phyloP scores from a whole-genome alignment of 2,888 invertebrate species.

The Pasiphila rectangulata region DNA sequence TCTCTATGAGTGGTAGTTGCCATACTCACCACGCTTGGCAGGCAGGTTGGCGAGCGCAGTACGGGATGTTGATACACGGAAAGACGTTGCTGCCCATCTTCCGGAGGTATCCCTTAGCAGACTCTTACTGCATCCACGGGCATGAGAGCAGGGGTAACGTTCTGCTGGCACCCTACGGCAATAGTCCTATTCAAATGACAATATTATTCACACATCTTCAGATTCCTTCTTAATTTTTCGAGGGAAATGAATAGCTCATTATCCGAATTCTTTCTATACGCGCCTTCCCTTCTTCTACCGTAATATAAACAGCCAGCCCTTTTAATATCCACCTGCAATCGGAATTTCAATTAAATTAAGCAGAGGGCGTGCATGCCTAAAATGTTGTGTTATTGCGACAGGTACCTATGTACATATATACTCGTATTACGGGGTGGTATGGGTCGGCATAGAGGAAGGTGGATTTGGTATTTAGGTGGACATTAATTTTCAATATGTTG shows the following conservation, averaged over 20 bases:
- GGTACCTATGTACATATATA: slow-evolving; percentile 1
- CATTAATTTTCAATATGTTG: too few species aligned
- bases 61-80: too few species aligned
- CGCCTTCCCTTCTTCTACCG: neutral
- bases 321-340: slow-evolving; percentile 43
- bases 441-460: neutral
- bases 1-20: too few species aligned
- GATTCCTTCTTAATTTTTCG: neutral
- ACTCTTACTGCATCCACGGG: too few species aligned
- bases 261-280: neutral
- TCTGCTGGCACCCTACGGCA: too few species aligned
- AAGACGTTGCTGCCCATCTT: too few species aligned
- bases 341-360: slow-evolving; percentile 46
- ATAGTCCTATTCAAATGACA: neutral
- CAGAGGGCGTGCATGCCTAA: slow-evolving; percentile 10
- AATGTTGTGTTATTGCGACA: slow-evolving; percentile 13
- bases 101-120: too few species aligned
- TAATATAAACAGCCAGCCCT: slow-evolving; percentile 36
- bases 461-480: too few species aligned
- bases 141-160: too few species aligned
- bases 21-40: too few species aligned
- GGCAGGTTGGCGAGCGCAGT: too few species aligned
- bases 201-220: neutral
- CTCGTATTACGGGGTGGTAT: neutral
- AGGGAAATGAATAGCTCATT: neutral